Conservation (phyloP, 2,888 invertebrate genomes). For the Ypsolopha scabrella region DNA sequence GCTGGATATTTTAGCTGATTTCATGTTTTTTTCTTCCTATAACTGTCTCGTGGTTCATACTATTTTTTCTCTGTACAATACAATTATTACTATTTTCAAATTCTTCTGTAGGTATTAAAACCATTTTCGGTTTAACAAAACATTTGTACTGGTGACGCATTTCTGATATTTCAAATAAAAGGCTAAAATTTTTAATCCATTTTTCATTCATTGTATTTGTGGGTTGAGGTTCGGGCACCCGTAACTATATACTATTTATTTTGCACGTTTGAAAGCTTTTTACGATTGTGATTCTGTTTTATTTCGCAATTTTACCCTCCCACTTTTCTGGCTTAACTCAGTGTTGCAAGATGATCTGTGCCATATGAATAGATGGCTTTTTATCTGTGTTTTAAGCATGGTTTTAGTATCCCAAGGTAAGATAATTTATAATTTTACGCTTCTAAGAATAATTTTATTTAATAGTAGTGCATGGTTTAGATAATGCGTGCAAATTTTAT, state of each 20-base stretch:
- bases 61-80: too few relatives aligned
- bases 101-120: too few relatives aligned
- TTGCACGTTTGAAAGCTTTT: conserved; percentile 71
- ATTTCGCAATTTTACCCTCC: conserved; percentile 32
- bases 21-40: too few relatives aligned
- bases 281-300: conserved; percentile 69
- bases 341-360: conserved; percentile 33
- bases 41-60: too few relatives aligned
- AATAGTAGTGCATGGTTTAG: not conserved
- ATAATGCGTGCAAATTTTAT: not conserved
- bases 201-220: too few relatives aligned
- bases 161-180: too few relatives aligned
- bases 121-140: too few relatives aligned
- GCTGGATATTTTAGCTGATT: too few relatives aligned
- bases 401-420: conserved; percentile 1
- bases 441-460: conserved; percentile 15
- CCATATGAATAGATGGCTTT: conserved; percentile 2
- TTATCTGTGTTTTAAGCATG: not conserved
- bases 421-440: conserved; percentile 12
- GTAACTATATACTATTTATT: not conserved
- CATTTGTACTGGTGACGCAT: too few relatives aligned
- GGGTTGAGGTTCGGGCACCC: too few relatives aligned
- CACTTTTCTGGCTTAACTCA: conserved; percentile 14
- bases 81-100: too few relatives aligned
- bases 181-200: too few relatives aligned